Conservation (phyloP, 2,888 invertebrate species). For the Hanleya hanleyi region DNA sequence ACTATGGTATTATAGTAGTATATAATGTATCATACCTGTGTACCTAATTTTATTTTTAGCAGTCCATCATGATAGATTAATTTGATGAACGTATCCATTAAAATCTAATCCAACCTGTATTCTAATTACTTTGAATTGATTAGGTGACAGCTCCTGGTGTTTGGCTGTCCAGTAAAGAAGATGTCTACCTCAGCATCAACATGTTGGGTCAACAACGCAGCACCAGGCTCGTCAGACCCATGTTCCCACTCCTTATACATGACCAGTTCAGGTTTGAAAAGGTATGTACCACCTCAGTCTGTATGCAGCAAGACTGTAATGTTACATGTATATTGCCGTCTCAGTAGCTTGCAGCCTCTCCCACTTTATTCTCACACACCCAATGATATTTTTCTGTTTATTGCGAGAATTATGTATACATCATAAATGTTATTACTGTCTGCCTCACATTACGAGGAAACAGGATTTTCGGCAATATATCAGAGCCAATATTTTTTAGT, state of each 20-base stretch:
- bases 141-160: conserved; percentile 88
- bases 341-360: not conserved
- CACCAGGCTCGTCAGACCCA: conserved; percentile 80
- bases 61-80: too few species aligned
- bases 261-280: conserved; percentile 83
- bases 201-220: conserved; percentile 82
- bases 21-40: too few species aligned
- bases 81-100: too few species aligned
- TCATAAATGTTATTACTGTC: too few species aligned
- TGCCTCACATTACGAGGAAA: too few species aligned
- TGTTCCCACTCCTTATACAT: conserved; percentile 83
- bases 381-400: too few species aligned
- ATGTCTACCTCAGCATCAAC: conserved; percentile 81
- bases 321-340: not conserved
- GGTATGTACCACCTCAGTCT: conserved; percentile 72
- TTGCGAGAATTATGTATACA: too few species aligned
- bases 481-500: too few species aligned
- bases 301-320: not conserved
- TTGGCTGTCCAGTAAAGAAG: conserved; percentile 87
- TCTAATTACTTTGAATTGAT: conserved; percentile 8
- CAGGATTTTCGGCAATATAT: too few species aligned
- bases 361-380: not conserved
- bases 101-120: not conserved
- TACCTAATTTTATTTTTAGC: too few species aligned
- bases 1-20: too few species aligned